phyloP scores from a whole-genome alignment of 1,140 invertebrate species.

The Bombus sylvicola region DNA sequence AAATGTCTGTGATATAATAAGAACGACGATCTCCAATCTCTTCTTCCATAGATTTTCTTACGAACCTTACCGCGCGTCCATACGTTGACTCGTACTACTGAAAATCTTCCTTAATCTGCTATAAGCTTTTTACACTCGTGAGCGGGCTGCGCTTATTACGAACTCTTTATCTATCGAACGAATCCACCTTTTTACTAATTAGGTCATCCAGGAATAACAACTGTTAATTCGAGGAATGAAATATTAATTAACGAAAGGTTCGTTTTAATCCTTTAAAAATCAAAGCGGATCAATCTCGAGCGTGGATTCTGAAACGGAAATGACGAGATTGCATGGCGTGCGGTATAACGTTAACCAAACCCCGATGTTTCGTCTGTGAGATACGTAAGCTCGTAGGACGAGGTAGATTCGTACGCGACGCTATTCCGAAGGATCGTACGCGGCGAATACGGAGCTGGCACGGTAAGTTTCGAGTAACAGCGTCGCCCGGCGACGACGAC shows the following conservation, averaged over 20 bases:
- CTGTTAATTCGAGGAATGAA: too few species aligned
- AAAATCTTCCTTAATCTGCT: background rate
- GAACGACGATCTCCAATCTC: background rate
- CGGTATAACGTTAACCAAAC: background rate
- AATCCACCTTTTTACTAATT: too few species aligned
- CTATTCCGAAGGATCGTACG: constrained; percentile 6
- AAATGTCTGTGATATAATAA: background rate
- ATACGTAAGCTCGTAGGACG: background rate
- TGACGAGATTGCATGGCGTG: constrained; percentile 33
- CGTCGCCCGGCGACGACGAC: constrained; percentile 27
- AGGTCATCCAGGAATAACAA: too few species aligned
- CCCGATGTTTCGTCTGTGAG: too few species aligned
- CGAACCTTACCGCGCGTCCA: background rate
- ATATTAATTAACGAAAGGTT: background rate
- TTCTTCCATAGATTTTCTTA: background rate
- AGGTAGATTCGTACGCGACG: background rate
- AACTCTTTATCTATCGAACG: too few species aligned
- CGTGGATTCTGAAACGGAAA: constrained; percentile 27
- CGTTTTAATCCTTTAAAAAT: constrained; percentile 30
- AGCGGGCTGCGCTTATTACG: too few species aligned
- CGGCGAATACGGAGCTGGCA: constrained; percentile 14
- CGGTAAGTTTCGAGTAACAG: constrained; percentile 24
- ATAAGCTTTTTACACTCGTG: too few species aligned
- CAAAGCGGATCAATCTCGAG: background rate
- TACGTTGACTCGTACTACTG: constrained; percentile 33